phyloP scores from a whole-genome alignment of 2,888 invertebrate species.

The Tridacna crocea region DNA sequence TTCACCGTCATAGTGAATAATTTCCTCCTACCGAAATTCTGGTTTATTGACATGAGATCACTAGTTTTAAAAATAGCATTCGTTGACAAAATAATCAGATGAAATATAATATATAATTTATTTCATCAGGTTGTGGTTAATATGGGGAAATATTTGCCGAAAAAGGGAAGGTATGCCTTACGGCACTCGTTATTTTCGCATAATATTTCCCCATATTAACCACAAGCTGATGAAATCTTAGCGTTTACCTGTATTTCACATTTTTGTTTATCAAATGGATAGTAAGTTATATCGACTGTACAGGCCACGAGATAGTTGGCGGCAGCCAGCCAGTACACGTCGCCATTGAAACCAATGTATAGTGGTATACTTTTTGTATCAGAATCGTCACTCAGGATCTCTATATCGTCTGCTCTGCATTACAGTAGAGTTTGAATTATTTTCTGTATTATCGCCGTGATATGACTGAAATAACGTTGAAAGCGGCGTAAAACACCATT shows the following conservation, averaged over 20 bases:
- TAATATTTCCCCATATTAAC: too few relatives aligned
- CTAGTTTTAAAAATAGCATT: too few relatives aligned
- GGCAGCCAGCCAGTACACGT: conserved; percentile 22
- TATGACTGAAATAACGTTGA: too few relatives aligned
- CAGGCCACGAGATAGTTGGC: conserved; percentile 21
- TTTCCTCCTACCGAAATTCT: too few relatives aligned
- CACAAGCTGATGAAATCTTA: not conserved
- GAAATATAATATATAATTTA: too few relatives aligned
- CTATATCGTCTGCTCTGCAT: conserved; percentile 13
- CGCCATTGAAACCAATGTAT: not conserved
- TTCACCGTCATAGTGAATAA: too few relatives aligned
- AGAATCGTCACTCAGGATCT: conserved; percentile 17
- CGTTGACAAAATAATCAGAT: too few relatives aligned
- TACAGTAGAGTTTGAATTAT: not conserved
- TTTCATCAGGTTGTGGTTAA: too few relatives aligned
- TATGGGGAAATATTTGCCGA: too few relatives aligned
- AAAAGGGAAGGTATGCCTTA: too few relatives aligned
- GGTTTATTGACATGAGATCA: too few relatives aligned
- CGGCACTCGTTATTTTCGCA: too few relatives aligned
- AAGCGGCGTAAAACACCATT: not conserved
- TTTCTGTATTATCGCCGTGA: not conserved
- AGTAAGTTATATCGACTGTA: conserved; percentile 25
- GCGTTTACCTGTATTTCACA: conserved; percentile 17
- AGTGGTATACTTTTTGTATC: conserved; percentile 4
- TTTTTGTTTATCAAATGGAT: conserved; percentile 29